phyloP scores from a whole-genome alignment of 2,888 invertebrate species.

The Sussaba pulchella region DNA sequence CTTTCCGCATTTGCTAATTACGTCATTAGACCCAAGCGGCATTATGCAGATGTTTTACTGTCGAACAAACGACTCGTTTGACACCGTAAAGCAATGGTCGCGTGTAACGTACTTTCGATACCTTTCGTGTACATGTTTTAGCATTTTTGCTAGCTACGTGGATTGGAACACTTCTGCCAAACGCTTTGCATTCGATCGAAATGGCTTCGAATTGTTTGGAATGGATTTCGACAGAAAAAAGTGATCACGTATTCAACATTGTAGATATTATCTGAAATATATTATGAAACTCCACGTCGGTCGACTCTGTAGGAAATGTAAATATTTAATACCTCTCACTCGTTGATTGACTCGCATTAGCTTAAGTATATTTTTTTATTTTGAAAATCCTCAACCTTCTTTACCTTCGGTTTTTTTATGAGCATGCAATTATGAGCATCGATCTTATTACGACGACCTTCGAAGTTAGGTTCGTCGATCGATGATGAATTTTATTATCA shows the following conservation, averaged over 20 bases:
- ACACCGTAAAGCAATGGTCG: neutral
- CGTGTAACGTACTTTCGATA: neutral
- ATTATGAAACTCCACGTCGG: no score
- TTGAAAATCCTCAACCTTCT: neutral
- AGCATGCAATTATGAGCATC: neutral
- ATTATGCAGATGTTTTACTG: neutral
- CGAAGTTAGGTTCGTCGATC: neutral
- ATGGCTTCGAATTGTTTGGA: neutral
- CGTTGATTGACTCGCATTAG: neutral
- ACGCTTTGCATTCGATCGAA: neutral
- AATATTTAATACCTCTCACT: no score
- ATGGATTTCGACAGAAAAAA: neutral
- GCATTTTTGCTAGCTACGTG: neutral
- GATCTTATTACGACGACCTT: neutral
- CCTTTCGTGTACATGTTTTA: neutral
- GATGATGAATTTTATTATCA: neutral
- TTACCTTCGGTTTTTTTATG: neutral
- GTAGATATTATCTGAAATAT: neutral
- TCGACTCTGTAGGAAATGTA: no score
- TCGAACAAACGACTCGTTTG: conserved; percentile 27
- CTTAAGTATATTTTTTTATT: neutral
- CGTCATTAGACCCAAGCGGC: conserved; percentile 20
- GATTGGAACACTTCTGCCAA: neutral
- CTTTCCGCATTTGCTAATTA: conserved; percentile 44
- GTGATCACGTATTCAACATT: neutral